phyloP scores from a whole-genome alignment of 2,113 vertebrate species.

The Engystomops pustulosus region DNA sequence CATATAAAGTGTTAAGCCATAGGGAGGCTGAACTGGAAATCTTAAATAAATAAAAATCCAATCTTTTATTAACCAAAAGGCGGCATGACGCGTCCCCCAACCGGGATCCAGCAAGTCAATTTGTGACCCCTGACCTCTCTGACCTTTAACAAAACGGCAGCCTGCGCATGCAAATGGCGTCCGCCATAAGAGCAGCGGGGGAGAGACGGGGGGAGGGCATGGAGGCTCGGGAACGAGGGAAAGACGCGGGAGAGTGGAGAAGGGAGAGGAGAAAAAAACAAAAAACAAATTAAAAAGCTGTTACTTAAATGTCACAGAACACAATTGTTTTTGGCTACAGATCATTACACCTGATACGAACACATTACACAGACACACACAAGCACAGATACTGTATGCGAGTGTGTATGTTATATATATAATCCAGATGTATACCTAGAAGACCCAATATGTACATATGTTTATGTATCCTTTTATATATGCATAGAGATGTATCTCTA shows the following conservation, averaged over 20 bases:
- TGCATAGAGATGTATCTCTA: no score
- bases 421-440: constrained; percentile 30
- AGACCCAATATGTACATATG: not conserved
- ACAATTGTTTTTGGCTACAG: constrained; percentile 97
- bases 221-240: constrained; percentile 45
- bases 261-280: constrained; percentile 53
- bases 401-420: constrained; percentile 39
- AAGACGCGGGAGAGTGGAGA: constrained; percentile 52
- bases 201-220: constrained; percentile 52
- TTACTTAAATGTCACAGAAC: constrained; percentile 99
- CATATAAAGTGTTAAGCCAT: constrained; percentile 39
- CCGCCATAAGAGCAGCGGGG: constrained; percentile 58
- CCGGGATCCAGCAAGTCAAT: constrained; percentile 85
- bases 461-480: not conserved
- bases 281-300: constrained; percentile 98
- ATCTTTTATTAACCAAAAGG: constrained; percentile 81
- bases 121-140: constrained; percentile 96
- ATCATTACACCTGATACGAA: constrained; percentile 98
- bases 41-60: constrained; percentile 68
- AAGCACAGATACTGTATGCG: constrained; percentile 19
- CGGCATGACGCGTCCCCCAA: constrained; percentile 76
- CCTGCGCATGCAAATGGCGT: constrained; percentile 81
- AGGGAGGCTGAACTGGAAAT: constrained; percentile 57
- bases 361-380: constrained; percentile 73
- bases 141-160: constrained; percentile 84